Conservation (phyloP, 2,888 invertebrate genomes). For the Chymomyza caudatula region DNA sequence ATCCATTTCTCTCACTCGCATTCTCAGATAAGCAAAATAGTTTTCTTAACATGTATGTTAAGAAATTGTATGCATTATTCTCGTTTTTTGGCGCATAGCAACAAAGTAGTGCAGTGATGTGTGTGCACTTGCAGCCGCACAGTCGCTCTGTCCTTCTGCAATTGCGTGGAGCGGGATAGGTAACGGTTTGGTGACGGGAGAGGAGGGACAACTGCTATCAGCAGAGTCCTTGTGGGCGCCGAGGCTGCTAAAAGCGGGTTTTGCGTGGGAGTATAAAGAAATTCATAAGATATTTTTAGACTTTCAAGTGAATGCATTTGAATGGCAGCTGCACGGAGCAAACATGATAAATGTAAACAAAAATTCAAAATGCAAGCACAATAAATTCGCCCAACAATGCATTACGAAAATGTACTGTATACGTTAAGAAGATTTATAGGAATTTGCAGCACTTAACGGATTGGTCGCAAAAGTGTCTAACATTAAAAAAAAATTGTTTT, state of each 20-base stretch:
- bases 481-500: neutral
- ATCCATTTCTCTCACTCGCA: conserved; percentile 5
- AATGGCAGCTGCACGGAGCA: conserved; percentile 7
- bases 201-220: neutral
- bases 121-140: neutral
- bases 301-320: conserved; percentile 20
- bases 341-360: conserved; percentile 12
- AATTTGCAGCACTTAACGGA: neutral
- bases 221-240: neutral
- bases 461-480: neutral
- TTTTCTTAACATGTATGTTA: conserved; percentile 43
- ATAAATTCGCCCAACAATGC: conserved; percentile 6
- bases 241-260: neutral
- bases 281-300: conserved; percentile 12
- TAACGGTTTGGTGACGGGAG: neutral
- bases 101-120: conserved; percentile 6
- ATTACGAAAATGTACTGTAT: neutral
- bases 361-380: conserved; percentile 9
- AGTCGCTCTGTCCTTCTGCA: neutral
- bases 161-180: neutral
- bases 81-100: neutral
- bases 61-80: conserved; percentile 31
- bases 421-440: neutral
- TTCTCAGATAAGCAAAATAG: conserved; percentile 36
- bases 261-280: neutral